Evolutionary conservation across 1,140 invertebrate genomes (phyloP).

Genomic region (Phenacoccus solenopsis): DNA sequence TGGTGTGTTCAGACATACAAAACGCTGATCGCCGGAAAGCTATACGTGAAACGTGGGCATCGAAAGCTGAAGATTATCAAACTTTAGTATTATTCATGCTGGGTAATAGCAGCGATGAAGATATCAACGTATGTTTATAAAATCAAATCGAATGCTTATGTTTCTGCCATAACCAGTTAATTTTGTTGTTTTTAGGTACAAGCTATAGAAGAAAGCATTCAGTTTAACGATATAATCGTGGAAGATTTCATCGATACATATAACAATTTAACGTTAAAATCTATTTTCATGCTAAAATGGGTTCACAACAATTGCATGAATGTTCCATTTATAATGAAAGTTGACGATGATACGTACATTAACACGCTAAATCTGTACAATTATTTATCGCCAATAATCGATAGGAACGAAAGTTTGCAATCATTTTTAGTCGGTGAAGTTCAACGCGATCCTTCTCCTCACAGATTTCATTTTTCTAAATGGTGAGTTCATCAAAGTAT

Average conservation of each 20-base stretch:
- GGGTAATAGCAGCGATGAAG: no score
- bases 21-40: no score
- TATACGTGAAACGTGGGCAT: no score
- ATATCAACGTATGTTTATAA: no score
- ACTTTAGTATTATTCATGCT: no score
- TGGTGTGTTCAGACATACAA: no score
- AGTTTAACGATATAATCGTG: conserved; percentile 72
- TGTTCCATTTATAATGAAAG: conserved; percentile 61
- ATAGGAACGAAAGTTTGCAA: neutral
- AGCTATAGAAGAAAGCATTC: conserved; percentile 37
- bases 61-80: no score
- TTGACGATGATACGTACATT: conserved; percentile 73
- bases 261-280: conserved; percentile 85
- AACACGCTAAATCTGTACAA: conserved; percentile 43
- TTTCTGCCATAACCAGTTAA: no score
- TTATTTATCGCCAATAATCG: neutral
- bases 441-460: neutral
- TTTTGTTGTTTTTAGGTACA: no score
- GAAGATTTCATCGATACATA: conserved; percentile 81
- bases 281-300: conserved; percentile 73
- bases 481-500: no score
- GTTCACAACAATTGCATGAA: conserved; percentile 48
- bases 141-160: no score
- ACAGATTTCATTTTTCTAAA: neutral
- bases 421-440: neutral